Evolutionary conservation across 2,888 invertebrate genomes (phyloP), one percentile per base, ranked within the genome.

Genomic region (Oxycera nigricornis): DNA sequence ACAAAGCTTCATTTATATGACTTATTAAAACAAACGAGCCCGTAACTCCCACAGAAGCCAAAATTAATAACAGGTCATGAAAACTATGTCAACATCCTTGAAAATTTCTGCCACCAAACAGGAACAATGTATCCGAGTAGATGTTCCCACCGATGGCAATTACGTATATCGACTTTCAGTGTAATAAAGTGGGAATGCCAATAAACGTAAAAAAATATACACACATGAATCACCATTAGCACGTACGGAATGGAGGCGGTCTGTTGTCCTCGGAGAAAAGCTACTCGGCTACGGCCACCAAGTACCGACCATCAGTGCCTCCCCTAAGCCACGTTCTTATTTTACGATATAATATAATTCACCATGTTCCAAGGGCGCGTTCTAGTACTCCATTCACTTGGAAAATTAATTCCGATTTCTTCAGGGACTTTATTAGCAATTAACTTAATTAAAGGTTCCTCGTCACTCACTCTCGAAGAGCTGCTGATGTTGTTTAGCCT

Each of bases 321-420:
- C 46, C 17, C 46, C 50, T 50, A 0, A 4, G 9, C 17, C 59
- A 28, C 22, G 4, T 35, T 62, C 26, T 28, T 62, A 26, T 62
- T 68, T 52, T 68, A 68, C 68, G 52, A 68, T n/a, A 46, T 68
- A 31, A 68, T n/a, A 46, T 68, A 50, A 50, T 52, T 68, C 9
- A 17, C 9, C 30, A 26, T 39, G 30, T 30, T 11, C 28, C 17
- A 50, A 17, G 28, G 50, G 50, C 14, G 52, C 70, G 30, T 31
- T 52, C 52, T 70, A 46, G 22, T 68, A 50, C 50, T 52, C 70
- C 11, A 52, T 30, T 70, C 70, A 70, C 17, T 70, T 55, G 52
- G 70, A 70, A 52, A 70, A 70, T 70, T 70, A 70, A 70, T 70
- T 70, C 55, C 70, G 70, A 70, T 70, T 52, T 52, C 70, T 52